These are phyloP conservation scores for Spilogale gracilis DNA, from an alignment of 2,113 vertebrate genomes.

Conservation along the genomic window DNA sequence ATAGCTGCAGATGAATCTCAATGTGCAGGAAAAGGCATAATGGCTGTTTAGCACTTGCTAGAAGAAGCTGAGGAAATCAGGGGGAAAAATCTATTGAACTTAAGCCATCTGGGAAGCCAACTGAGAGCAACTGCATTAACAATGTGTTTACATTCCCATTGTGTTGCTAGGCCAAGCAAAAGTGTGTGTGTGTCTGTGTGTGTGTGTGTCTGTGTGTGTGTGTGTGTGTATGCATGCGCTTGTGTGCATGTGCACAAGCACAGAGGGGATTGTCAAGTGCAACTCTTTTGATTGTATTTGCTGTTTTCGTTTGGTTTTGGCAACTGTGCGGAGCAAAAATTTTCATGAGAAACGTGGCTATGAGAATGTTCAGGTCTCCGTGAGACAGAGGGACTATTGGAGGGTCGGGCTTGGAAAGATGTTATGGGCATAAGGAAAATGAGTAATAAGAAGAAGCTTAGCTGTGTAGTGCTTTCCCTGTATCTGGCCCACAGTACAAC, in stretches of 20 bases:
- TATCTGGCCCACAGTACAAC: not conserved
- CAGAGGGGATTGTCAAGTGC: constrained; percentile 11
- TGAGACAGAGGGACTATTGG: not conserved
- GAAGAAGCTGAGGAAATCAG: constrained; percentile 86
- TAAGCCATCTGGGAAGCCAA: constrained; percentile 85
- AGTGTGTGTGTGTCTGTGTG: not conserved
- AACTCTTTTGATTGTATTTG: not conserved
- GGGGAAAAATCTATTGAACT: constrained; percentile 85
- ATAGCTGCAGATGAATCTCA: constrained; percentile 88
- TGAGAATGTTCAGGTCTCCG: constrained; percentile 13
- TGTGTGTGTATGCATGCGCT: too few species aligned
- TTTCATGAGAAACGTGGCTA: constrained; percentile 29
- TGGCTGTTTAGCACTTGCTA: constrained; percentile 87
- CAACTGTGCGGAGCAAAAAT: not conserved
- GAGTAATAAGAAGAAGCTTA: constrained; percentile 12
- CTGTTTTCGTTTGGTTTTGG: constrained; percentile 7
- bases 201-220: too few species aligned
- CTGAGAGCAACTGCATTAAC: constrained; percentile 77
- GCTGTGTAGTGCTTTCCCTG: constrained; percentile 30
- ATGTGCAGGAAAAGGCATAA: constrained; percentile 86
- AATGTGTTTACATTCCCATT: constrained; percentile 78
- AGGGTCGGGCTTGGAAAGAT: constrained; percentile 64
- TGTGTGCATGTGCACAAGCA: accelerated
- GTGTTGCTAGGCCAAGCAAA: constrained; percentile 59
- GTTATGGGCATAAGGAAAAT: constrained; percentile 36